Percentiles rank a stretch among this genome's conserved stretches.
Conservation (phyloP, 2,797 vertebrate genomes). For the Sebastolobus altivelis region DNA sequence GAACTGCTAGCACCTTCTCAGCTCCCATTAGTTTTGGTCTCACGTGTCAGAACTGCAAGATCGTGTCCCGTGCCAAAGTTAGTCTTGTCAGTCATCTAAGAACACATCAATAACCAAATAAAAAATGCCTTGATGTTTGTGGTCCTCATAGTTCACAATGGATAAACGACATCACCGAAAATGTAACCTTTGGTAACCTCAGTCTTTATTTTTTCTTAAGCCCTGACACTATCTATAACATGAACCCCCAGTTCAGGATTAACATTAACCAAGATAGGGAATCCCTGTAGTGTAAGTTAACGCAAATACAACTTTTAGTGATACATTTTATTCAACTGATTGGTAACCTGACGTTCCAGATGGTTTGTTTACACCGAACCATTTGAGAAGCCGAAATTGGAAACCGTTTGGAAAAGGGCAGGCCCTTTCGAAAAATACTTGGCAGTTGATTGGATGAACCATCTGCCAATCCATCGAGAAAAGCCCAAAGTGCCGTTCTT, state of each 20-base stretch:
- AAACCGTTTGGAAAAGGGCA: no score
- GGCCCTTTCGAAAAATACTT: no score
- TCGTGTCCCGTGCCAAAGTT: no score
- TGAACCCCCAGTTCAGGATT: neutral
- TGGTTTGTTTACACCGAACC: no score
- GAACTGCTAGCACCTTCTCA: slow-evolving; percentile 5
- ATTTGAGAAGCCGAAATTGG: no score
- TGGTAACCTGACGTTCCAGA: neutral
- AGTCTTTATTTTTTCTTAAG: neutral
- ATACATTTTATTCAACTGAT: neutral
- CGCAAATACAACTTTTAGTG: neutral
- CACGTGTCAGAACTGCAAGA: neutral
- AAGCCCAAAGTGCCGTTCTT: no score
- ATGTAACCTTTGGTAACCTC: neutral
- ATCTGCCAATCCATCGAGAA: no score
- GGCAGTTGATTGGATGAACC: no score
- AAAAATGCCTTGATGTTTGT: slow-evolving; percentile 21
- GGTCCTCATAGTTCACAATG: neutral
- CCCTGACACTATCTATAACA: neutral
- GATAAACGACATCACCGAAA: slow-evolving; percentile 26
- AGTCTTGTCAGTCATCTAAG: neutral
- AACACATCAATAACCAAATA: slow-evolving; percentile 10
- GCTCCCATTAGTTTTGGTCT: neutral
- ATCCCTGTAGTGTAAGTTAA: neutral
- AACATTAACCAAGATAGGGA: neutral